Percentiles rank a stretch among this genome's conserved stretches.
These are phyloP conservation scores for Neogale vison DNA, from an alignment of 2,113 vertebrate genomes.

Conservation along the genomic window DNA sequence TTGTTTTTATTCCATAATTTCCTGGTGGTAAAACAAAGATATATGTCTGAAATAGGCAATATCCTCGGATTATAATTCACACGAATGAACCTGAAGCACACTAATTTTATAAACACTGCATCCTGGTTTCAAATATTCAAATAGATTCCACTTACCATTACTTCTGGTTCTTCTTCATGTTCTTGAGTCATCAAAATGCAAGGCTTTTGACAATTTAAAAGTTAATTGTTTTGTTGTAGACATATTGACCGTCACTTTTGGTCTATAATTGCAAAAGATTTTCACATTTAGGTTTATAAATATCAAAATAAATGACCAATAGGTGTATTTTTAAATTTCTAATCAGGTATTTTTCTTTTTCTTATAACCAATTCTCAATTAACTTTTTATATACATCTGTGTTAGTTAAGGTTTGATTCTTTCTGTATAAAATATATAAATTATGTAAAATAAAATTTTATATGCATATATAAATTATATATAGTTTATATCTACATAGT, in stretches of 20 bases:
- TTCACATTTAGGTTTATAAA: background rate
- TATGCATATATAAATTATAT: background rate
- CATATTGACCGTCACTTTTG: background rate
- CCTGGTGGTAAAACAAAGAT: background rate
- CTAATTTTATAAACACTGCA: background rate
- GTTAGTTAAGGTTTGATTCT: background rate
- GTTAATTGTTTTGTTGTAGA: background rate
- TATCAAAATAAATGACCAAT: background rate
- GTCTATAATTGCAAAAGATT: background rate
- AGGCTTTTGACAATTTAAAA: background rate
- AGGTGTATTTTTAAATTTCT: background rate
- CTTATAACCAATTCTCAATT: background rate
- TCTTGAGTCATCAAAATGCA: background rate
- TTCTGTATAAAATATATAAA: background rate
- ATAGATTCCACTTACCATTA: background rate
- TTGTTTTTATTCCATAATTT: background rate
- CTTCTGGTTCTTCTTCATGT: background rate
- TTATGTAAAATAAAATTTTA: background rate
- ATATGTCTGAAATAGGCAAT: background rate
- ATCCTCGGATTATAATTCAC: background rate
- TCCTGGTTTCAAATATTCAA: background rate
- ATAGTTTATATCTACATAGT: background rate
- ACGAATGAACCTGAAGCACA: background rate
- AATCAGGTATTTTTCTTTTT: background rate
- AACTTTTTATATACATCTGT: background rate